Conservation (phyloP, 1,140 invertebrate species). For the Bombus difficillimus region DNA sequence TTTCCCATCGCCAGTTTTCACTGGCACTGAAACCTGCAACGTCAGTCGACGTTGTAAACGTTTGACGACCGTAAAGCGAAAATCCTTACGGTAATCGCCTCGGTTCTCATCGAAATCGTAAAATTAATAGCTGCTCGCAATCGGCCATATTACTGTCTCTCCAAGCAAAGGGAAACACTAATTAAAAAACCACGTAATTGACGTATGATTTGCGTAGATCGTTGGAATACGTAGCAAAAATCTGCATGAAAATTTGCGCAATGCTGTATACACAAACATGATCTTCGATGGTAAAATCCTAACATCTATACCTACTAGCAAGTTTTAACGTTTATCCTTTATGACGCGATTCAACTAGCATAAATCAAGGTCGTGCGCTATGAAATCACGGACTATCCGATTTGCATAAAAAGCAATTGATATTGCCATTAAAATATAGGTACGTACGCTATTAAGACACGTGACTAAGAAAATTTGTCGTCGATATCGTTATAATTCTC, state of each 20-base stretch:
- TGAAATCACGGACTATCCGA: neutral
- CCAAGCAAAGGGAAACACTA: neutral
- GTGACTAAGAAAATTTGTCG: neutral
- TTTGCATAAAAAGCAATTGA: neutral
- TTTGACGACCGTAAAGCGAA: constrained; percentile 31
- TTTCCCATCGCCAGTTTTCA: constrained; percentile 72
- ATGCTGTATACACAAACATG: neutral
- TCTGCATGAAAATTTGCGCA: neutral
- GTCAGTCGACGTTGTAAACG: neutral
- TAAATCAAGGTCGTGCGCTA: constrained; percentile 14
- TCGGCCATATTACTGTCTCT: neutral
- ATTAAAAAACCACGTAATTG: neutral
- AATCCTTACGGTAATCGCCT: neutral
- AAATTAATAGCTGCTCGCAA: neutral
- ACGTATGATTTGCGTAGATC: neutral
- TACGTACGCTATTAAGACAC: neutral
- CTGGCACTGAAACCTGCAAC: neutral
- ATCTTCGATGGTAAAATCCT: neutral
- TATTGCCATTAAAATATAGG: neutral
- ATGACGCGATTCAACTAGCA: constrained; percentile 1
- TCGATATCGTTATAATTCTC: neutral
- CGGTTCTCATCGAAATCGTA: neutral
- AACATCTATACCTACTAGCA: neutral
- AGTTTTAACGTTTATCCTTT: neutral
- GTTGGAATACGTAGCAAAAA: neutral